Percentiles rank a stretch among this genome's conserved stretches.
phyloP scores from a whole-genome alignment of 2,113 vertebrate genomes.

The Erpornis zantholeuca region DNA sequence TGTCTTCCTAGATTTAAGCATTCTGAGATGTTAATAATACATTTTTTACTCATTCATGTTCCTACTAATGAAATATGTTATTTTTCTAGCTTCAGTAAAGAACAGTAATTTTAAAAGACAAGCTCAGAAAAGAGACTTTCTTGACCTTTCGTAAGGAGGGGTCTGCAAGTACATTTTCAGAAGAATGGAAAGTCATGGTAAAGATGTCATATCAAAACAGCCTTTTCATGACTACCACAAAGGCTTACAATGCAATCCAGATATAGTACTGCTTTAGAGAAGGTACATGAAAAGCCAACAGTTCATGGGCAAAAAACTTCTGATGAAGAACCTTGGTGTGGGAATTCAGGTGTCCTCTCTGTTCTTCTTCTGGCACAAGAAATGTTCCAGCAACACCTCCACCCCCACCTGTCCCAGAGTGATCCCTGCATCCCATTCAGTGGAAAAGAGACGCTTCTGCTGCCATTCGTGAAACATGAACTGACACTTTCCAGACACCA shows the following conservation, averaged over 20 bases:
- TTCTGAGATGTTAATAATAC: slow-evolving; percentile 34
- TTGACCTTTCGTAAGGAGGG: slow-evolving; percentile 1
- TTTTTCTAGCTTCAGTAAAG: slow-evolving; percentile 8
- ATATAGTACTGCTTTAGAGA: slow-evolving; percentile 25
- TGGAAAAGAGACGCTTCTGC: not conserved
- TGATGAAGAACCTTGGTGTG: not conserved
- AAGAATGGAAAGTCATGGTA: slow-evolving; percentile 32
- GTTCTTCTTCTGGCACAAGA: not conserved
- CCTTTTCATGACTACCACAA: slow-evolving; percentile 29
- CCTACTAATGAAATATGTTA: slow-evolving; percentile 40
- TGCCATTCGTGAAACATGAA: not conserved
- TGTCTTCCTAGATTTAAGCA: slow-evolving; percentile 39
- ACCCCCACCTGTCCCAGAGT: not conserved
- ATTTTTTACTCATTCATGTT: slow-evolving; percentile 60
- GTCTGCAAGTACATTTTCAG: slow-evolving; percentile 43
- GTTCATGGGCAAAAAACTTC: not conserved
- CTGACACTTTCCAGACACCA: not conserved
- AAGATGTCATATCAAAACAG: slow-evolving; percentile 31
- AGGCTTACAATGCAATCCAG: not conserved
- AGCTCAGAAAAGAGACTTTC: not conserved
- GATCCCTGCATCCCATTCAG: not conserved
- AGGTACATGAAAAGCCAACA: not conserved
- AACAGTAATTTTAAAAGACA: slow-evolving; percentile 38
- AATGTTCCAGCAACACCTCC: not conserved
- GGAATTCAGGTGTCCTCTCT: not conserved